Conservation (phyloP, 2,888 invertebrate species). For the Meiosimyza decipiens region DNA sequence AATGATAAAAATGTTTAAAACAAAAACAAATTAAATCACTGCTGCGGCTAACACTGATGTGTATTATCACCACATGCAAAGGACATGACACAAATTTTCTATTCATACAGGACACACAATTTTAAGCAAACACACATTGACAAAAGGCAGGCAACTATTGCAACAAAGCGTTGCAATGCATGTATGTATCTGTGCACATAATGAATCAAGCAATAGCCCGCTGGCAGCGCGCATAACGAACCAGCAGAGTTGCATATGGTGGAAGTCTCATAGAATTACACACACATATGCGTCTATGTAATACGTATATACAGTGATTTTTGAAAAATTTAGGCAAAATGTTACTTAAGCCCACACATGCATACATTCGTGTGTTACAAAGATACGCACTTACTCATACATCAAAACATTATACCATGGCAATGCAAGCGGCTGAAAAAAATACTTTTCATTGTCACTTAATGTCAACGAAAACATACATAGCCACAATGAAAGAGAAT, state of each 20-base stretch:
- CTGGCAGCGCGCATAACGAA: no score
- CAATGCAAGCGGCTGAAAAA: no score
- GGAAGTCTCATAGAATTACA: neutral
- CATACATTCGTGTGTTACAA: neutral
- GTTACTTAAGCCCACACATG: neutral
- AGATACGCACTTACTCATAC: neutral
- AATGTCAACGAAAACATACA: slow-evolving; percentile 25
- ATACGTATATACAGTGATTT: neutral
- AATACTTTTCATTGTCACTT: slow-evolving; percentile 21
- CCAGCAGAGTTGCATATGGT: no score
- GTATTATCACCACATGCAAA: slow-evolving; percentile 15
- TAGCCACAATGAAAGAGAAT: neutral
- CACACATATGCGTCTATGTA: neutral
- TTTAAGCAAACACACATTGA: neutral
- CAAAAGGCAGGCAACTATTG: neutral
- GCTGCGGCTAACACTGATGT: slow-evolving; percentile 6
- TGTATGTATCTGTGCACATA: neutral
- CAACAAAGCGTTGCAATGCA: neutral
- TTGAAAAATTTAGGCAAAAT: neutral
- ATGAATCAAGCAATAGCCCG: no score
- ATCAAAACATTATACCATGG: neutral
- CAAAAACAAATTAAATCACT: slow-evolving; percentile 1
- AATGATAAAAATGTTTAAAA: neutral
- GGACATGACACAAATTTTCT: slow-evolving; percentile 22
- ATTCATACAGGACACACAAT: slow-evolving; percentile 8